A percentile compares a stretch with the other conserved stretches of the same genome.
Conservation (phyloP, 2,888 invertebrate genomes). For the Metallyticus violacea region DNA sequence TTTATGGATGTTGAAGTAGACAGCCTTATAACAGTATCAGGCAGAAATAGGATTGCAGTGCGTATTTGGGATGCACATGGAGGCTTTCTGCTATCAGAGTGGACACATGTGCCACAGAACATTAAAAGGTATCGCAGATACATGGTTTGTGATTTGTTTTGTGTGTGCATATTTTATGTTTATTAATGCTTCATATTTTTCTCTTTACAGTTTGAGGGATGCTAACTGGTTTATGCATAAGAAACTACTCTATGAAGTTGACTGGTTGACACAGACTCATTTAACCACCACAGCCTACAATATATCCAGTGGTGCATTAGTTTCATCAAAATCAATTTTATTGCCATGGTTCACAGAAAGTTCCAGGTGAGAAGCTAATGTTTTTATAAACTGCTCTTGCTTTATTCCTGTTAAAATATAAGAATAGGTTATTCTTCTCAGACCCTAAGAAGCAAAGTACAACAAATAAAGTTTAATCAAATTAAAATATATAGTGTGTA, state of each 20-base stretch:
- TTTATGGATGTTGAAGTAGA: constrained; percentile 60
- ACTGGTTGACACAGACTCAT: constrained; percentile 60
- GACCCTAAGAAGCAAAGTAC: too few relatives aligned
- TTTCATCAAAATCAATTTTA: constrained; percentile 56
- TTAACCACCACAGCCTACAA: constrained; percentile 64
- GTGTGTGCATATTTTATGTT: background rate
- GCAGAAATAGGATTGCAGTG: constrained; percentile 65
- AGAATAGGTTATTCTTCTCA: too few relatives aligned
- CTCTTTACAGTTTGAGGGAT: constrained; percentile 3
- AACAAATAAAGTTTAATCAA: too few relatives aligned
- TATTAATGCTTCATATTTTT: background rate
- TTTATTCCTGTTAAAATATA: too few relatives aligned
- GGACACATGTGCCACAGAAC: constrained; percentile 35
- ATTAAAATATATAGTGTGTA: too few relatives aligned
- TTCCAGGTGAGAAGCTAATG: too few relatives aligned
- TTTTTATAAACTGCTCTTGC: too few relatives aligned
- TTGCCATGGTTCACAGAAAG: constrained; percentile 57
- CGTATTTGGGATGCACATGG: constrained; percentile 76
- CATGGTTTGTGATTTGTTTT: background rate
- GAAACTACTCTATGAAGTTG: constrained; percentile 58
- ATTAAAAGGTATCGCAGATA: background rate
- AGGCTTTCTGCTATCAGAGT: constrained; percentile 53
- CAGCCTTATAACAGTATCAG: constrained; percentile 70
- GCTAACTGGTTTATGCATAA: constrained; percentile 56
- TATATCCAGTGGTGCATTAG: constrained; percentile 56